phyloP scores from a whole-genome alignment of 2,888 invertebrate species.

The Athrips mouffetella region DNA sequence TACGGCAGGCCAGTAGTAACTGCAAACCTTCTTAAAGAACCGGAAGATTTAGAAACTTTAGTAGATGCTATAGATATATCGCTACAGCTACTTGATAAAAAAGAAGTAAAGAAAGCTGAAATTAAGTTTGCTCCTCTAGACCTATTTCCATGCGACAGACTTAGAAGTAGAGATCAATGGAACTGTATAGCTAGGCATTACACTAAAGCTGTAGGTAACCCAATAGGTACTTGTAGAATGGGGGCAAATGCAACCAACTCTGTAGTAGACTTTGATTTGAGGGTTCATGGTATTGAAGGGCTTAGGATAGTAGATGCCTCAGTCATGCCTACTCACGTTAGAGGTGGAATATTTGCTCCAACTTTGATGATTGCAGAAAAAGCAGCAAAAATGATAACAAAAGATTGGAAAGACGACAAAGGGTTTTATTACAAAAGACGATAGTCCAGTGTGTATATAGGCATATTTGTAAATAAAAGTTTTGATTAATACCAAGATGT shows the following conservation, averaged over 20 bases:
- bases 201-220: conserved; percentile 66
- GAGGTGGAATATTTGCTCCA: conserved; percentile 60
- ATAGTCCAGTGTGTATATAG: conserved; percentile 26
- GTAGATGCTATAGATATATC: conserved; percentile 70
- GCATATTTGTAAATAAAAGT: conserved; percentile 38
- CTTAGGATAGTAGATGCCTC: conserved; percentile 68
- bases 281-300: conserved; percentile 66
- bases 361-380: conserved; percentile 74
- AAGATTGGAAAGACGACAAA: conserved; percentile 68
- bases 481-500: conserved; percentile 59
- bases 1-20: conserved; percentile 67
- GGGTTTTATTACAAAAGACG: conserved; percentile 49
- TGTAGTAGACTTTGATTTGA: conserved; percentile 62
- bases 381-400: conserved; percentile 60
- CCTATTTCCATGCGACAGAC: conserved; percentile 64
- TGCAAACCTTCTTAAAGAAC: conserved; percentile 66
- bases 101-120: conserved; percentile 65
- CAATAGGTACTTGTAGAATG: conserved; percentile 71
- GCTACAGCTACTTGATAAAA: conserved; percentile 64
- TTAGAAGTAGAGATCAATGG: conserved; percentile 69
- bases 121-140: conserved; percentile 67
- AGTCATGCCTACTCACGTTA: conserved; percentile 67
- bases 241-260: conserved; percentile 60
- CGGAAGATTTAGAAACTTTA: conserved; percentile 64
- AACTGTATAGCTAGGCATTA: conserved; percentile 71